phyloP scores from a whole-genome alignment of 1,140 invertebrate species.

The Scaptomyza hsui region DNA sequence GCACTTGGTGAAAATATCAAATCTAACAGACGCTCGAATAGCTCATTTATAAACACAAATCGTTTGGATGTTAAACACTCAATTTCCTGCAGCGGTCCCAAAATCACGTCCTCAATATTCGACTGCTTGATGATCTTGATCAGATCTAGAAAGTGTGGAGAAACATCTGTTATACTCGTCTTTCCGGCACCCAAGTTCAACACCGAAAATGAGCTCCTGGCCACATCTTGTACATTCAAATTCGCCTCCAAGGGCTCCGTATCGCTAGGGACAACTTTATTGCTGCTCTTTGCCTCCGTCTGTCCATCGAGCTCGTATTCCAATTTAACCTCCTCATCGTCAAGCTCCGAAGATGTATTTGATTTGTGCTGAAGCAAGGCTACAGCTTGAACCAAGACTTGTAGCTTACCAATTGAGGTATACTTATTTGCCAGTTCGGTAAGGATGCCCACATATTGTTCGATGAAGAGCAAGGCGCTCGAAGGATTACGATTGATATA shows the following conservation, averaged over 20 bases:
- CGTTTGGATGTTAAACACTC: constrained; percentile 89
- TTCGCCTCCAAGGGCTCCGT: constrained; percentile 36
- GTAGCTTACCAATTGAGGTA: constrained; percentile 65
- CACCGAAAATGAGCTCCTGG: constrained; percentile 53
- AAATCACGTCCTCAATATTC: constrained; percentile 85
- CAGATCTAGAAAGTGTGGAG: constrained; percentile 83
- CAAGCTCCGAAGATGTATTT: constrained; percentile 50
- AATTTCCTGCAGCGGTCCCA: constrained; percentile 88
- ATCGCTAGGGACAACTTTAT: constrained; percentile 39
- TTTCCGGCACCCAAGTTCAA: constrained; percentile 57
- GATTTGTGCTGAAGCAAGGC: constrained; percentile 77
- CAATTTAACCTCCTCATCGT: constrained; percentile 73
- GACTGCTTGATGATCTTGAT: constrained; percentile 78
- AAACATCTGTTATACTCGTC: constrained; percentile 60
- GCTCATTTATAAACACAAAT: constrained; percentile 87
- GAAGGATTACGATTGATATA: constrained; percentile 84
- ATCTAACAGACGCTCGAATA: constrained; percentile 87
- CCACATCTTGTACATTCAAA: constrained; percentile 36
- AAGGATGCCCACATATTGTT: constrained; percentile 76
- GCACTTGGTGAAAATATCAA: constrained; percentile 87
- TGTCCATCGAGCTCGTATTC: constrained; percentile 81
- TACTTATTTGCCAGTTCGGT: constrained; percentile 72
- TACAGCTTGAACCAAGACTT: constrained; percentile 75
- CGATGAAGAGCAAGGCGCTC: constrained; percentile 72
- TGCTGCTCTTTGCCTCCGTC: constrained; percentile 36